phyloP scores from a whole-genome alignment of 2,113 vertebrate species.

The Sula dactylatra region DNA sequence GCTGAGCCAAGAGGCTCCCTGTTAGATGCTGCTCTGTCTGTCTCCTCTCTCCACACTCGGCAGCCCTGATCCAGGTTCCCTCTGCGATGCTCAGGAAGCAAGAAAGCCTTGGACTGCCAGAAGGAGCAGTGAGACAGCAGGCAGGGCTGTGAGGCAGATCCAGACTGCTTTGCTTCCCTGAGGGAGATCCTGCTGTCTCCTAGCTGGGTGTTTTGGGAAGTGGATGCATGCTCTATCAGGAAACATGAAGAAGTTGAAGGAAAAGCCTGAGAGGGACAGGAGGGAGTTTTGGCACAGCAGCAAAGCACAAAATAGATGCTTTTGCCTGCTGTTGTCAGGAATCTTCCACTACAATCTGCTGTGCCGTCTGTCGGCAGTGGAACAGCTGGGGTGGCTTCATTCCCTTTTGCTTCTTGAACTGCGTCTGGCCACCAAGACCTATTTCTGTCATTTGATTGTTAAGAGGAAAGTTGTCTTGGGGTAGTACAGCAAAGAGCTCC shows the following conservation, averaged over 20 bases:
- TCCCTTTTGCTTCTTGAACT: background rate
- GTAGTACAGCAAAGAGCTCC: background rate
- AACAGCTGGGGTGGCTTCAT: background rate
- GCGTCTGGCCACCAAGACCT: background rate
- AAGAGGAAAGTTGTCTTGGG: background rate
- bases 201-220: background rate
- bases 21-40: background rate
- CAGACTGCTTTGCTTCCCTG: background rate
- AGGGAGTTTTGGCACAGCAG: constrained; percentile 24
- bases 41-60: background rate
- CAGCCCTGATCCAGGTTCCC: background rate
- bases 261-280: background rate
- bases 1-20: background rate
- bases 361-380: constrained; percentile 39
- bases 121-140: background rate
- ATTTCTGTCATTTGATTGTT: accelerated
- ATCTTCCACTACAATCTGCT: constrained; percentile 31
- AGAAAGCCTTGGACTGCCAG: background rate
- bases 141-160: background rate
- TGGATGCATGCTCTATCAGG: background rate
- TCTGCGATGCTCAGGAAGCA: background rate
- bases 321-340: background rate
- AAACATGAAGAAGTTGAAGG: background rate
- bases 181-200: background rate
- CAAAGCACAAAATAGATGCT: background rate